Evolutionary conservation across 2,797 vertebrate genomes (phyloP).

Genomic region (Threskiornis aethiopicus): DNA sequence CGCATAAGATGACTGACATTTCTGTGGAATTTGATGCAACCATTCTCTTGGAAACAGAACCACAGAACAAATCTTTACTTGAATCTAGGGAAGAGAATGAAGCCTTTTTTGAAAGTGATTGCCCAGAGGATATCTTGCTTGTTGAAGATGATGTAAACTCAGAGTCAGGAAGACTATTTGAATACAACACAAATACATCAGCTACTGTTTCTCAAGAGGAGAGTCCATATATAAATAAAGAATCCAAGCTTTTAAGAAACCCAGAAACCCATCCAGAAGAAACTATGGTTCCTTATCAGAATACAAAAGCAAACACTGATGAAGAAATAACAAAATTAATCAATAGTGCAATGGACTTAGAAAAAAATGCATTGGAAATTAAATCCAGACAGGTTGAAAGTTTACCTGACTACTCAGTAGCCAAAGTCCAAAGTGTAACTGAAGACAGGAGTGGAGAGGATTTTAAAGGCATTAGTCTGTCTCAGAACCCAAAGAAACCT

Average conservation of each 20-base stretch:
- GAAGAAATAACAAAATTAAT: slow-evolving; percentile 54
- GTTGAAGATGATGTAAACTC: background rate
- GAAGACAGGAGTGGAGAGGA: background rate
- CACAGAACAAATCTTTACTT: background rate
- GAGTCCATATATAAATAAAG: background rate
- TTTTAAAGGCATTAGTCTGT: background rate
- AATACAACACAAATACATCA: background rate
- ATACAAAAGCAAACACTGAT: background rate
- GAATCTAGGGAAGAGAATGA: slow-evolving; percentile 1
- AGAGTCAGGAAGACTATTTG: background rate
- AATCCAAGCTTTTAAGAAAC: background rate
- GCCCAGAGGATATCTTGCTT: background rate
- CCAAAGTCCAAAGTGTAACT: background rate
- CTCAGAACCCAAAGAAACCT: slow-evolving; percentile 21
- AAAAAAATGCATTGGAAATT: slow-evolving; percentile 61
- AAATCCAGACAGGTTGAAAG: slow-evolving; percentile 47
- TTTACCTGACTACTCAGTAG: background rate
- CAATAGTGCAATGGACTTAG: slow-evolving; percentile 34
- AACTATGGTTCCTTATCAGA: background rate
- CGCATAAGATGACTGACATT: background rate
- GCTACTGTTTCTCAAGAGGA: slow-evolving; percentile 25
- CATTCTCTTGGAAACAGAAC: background rate
- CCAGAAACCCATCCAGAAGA: background rate
- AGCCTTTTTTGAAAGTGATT: background rate
- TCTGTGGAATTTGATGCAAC: background rate